Evolutionary conservation across 35 echinoderm and acorn worm species (phyloP).

Genomic region (Patiria miniata): DNA sequence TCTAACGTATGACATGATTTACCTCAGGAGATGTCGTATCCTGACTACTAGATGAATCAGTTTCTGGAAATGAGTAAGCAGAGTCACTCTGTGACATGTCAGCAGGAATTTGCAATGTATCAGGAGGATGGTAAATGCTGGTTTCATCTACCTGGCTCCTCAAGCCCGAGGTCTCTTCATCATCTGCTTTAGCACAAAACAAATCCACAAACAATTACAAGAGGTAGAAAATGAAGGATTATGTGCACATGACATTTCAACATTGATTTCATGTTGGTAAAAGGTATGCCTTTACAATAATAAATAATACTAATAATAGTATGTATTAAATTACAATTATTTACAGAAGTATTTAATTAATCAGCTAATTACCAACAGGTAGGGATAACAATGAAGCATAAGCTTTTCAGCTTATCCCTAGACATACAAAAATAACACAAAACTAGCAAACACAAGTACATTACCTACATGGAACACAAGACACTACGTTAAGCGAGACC

Average conservation of each 20-base stretch:
- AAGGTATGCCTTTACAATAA: no score
- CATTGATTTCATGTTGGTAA: background rate
- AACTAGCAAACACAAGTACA: no score
- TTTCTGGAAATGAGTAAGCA: constrained; percentile 81
- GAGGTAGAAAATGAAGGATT: background rate
- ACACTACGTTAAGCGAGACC: no score
- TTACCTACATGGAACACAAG: no score
- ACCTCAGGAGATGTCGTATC: constrained; percentile 78
- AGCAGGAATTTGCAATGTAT: constrained; percentile 82
- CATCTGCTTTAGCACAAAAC: background rate
- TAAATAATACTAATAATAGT: no score
- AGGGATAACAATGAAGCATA: background rate
- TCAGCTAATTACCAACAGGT: background rate
- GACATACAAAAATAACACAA: no score
- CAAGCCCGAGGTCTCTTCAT: constrained; percentile 31
- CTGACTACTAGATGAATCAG: constrained; percentile 95
- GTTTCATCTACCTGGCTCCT: constrained; percentile 84
- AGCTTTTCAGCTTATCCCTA: no score
- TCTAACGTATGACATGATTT: constrained; percentile 10
- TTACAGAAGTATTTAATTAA: background rate
- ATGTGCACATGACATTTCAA: background rate
- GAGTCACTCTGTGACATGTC: constrained; percentile 87
- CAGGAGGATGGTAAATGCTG: constrained; percentile 76
- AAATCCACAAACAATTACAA: background rate
- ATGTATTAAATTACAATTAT: no score